phyloP scores from a whole-genome alignment of 2,797 vertebrate genomes.

The Acipenser ruthenus region DNA sequence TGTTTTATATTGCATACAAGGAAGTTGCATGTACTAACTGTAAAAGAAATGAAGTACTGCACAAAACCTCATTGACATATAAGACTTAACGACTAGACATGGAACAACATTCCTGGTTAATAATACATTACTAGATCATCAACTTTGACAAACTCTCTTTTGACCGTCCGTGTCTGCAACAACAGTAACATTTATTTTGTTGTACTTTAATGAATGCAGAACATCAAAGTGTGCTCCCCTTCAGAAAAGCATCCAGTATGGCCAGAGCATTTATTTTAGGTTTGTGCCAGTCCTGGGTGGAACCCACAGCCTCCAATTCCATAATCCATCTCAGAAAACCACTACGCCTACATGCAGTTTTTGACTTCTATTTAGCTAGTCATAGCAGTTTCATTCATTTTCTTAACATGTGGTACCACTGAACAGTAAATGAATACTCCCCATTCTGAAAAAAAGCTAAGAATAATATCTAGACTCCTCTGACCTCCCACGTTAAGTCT shows the following conservation, averaged over 20 bases:
- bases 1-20: too few relatives aligned
- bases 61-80: too few relatives aligned
- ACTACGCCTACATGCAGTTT: slow-evolving; percentile 7
- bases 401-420: slow-evolving; percentile 6
- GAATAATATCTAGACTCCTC: slow-evolving; percentile 4
- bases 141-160: too few relatives aligned
- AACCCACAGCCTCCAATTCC: slow-evolving; percentile 11
- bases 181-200: too few relatives aligned
- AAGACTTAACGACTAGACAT: too few relatives aligned
- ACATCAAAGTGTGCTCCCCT: slow-evolving; percentile 1
- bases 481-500: not conserved
- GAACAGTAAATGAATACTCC: slow-evolving; percentile 5
- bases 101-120: too few relatives aligned
- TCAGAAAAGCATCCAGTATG: not conserved
- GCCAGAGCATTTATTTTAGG: slow-evolving; percentile 15
- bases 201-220: not conserved
- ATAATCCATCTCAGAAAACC: slow-evolving; percentile 8
- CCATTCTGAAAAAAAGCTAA: slow-evolving; percentile 1
- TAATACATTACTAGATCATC: too few relatives aligned
- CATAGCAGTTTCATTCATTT: not conserved
- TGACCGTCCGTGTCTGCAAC: too few relatives aligned
- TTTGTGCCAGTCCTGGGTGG: not conserved
- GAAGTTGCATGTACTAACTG: too few relatives aligned
- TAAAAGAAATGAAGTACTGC: too few relatives aligned
- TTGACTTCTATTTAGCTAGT: slow-evolving; percentile 5